Evolutionary conservation across 1,140 invertebrate species (phyloP).

Genomic region (Lineus longissimus): DNA sequence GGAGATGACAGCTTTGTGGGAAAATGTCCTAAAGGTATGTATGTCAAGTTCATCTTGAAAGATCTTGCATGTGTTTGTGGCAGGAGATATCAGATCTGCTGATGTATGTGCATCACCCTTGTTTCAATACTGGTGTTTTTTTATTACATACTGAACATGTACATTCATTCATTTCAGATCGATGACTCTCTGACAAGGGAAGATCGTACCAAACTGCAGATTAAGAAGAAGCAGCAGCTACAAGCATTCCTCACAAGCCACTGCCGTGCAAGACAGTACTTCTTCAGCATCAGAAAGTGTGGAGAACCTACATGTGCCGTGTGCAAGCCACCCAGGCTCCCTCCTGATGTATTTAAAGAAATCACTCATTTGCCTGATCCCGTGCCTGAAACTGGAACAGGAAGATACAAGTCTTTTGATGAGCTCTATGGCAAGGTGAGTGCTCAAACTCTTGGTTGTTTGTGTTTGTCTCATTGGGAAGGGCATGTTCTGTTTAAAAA

Average conservation of each 20-base stretch:
- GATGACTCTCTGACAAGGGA: background rate
- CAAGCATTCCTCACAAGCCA: background rate
- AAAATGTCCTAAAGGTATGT: conserved; percentile 6
- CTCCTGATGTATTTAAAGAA: background rate
- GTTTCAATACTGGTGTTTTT: too few relatives aligned
- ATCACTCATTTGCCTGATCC: conserved; percentile 18
- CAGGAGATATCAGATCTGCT: too few relatives aligned
- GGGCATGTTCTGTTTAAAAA: too few relatives aligned
- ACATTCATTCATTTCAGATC: background rate
- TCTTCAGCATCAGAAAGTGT: conserved; percentile 2
- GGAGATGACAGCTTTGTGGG: conserved; percentile 7
- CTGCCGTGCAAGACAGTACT: background rate
- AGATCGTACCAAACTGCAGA: background rate
- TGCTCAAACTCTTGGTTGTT: too few relatives aligned
- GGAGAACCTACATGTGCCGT: background rate
- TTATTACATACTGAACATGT: too few relatives aligned
- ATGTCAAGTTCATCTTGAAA: background rate
- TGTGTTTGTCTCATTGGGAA: too few relatives aligned
- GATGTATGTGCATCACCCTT: background rate
- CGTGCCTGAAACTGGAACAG: background rate
- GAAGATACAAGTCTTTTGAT: conserved; percentile 13
- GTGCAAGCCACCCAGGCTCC: background rate
- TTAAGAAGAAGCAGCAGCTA: conserved; percentile 7
- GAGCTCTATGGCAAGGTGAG: conserved; percentile 16
- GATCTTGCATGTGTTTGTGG: too few relatives aligned